These are phyloP conservation scores for Megathymus violae DNA, from an alignment of 1,140 invertebrate species.

Conservation along the genomic window DNA sequence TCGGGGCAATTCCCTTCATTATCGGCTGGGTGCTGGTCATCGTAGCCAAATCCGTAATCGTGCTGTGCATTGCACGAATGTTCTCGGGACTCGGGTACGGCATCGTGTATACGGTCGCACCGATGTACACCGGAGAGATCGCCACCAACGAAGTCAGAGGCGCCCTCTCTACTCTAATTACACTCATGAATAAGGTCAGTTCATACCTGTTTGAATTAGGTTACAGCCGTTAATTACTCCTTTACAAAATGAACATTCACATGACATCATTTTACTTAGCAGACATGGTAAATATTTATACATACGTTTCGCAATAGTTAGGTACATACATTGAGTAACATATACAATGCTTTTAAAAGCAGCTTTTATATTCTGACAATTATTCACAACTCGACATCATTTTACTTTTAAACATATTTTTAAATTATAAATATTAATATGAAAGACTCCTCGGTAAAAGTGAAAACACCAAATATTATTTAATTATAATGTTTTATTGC, in stretches of 20 bases:
- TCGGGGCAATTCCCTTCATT: conserved; percentile 86
- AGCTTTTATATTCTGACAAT: neutral
- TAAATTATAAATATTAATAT: too few relatives aligned
- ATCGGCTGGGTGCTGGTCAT: conserved; percentile 88
- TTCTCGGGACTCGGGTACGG: conserved; percentile 88
- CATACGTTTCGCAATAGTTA: conserved; percentile 11
- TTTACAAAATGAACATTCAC: conserved; percentile 21
- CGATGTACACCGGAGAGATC: conserved; percentile 88
- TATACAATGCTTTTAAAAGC: neutral
- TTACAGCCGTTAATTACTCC: conserved; percentile 12
- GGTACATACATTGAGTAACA: conserved; percentile 9
- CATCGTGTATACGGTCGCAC: conserved; percentile 86
- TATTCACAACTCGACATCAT: too few relatives aligned
- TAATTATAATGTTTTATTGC: too few relatives aligned
- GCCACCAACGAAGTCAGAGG: conserved; percentile 88
- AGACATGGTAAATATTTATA: conserved; percentile 9
- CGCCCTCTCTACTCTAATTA: conserved; percentile 87
- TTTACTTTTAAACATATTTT: too few relatives aligned
- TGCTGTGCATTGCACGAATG: conserved; percentile 83
- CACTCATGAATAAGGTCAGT: conserved; percentile 85
- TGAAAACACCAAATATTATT: too few relatives aligned
- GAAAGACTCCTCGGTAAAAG: too few relatives aligned
- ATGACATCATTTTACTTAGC: conserved; percentile 21
- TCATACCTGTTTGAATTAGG: conserved; percentile 25
- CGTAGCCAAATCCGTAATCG: conserved; percentile 74